A percentile compares a stretch with the other conserved stretches of the same genome.
Evolutionary conservation across 2,113 vertebrate genomes (phyloP).

Genomic region (Mustelus asterias): DNA sequence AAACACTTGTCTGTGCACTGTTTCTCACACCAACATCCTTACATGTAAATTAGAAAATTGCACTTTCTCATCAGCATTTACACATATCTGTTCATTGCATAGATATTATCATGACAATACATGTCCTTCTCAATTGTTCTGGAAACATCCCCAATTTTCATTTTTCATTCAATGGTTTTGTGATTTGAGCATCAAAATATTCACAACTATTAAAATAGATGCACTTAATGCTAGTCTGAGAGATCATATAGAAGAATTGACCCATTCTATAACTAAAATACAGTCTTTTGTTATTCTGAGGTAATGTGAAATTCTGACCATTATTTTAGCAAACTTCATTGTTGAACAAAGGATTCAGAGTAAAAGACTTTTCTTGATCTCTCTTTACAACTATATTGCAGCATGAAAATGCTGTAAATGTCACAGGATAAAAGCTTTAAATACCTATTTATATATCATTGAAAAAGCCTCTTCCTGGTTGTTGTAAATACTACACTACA

Average conservation of each 20-base stretch:
- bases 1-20: neutral
- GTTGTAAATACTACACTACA: neutral
- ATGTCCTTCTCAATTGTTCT: neutral
- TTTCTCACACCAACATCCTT: neutral
- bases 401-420: neutral
- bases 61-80: neutral
- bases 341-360: neutral
- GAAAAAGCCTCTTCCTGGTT: neutral
- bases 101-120: neutral
- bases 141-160: no score
- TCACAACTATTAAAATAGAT: neutral
- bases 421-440: conserved; percentile 18
- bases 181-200: neutral
- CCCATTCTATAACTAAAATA: neutral
- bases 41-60: neutral
- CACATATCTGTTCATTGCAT: neutral
- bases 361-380: neutral
- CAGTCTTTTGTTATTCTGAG: neutral
- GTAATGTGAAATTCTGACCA: neutral
- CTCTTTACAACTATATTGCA: neutral
- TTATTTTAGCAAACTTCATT: neutral
- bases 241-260: neutral
- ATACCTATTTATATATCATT: neutral
- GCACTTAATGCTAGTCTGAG: no score
- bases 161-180: neutral